Evolutionary conservation across 2,888 invertebrate genomes (phyloP).

Genomic region (Notocelia uddmanniana): DNA sequence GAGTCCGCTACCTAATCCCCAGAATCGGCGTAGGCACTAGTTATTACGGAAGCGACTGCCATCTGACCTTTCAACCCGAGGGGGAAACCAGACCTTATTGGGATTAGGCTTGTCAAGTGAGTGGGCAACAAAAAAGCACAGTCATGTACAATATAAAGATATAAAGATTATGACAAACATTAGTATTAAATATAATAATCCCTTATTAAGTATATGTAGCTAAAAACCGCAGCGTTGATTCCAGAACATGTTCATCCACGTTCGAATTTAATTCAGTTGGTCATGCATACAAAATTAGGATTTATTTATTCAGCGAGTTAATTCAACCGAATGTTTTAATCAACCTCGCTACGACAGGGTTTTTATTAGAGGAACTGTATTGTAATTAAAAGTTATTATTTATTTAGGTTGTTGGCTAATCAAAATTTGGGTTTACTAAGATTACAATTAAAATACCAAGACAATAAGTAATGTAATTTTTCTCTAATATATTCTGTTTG

Average conservation of each 20-base stretch:
- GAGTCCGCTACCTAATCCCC: too few species aligned
- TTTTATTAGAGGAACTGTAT: not conserved
- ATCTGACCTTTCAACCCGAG: too few species aligned
- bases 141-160: too few species aligned
- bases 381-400: not conserved
- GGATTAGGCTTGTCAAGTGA: too few species aligned
- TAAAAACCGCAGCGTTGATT: not conserved
- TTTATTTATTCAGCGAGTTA: conserved; percentile 31
- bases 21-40: too few species aligned
- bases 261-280: conserved; percentile 28
- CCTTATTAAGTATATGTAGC: not conserved
- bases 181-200: not conserved
- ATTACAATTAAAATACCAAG: too few species aligned
- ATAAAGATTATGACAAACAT: too few species aligned
- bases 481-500: too few species aligned
- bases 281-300: conserved; percentile 32
- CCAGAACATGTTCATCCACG: not conserved
- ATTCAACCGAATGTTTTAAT: conserved; percentile 30
- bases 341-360: not conserved
- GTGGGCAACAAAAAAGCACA: too few species aligned
- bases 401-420: not conserved
- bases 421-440: not conserved
- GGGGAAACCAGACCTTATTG: too few species aligned
- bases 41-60: too few species aligned
- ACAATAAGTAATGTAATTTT: too few species aligned